Evolutionary conservation across 2,888 invertebrate species (phyloP).

Genomic region (Drosophila planitibia): DNA sequence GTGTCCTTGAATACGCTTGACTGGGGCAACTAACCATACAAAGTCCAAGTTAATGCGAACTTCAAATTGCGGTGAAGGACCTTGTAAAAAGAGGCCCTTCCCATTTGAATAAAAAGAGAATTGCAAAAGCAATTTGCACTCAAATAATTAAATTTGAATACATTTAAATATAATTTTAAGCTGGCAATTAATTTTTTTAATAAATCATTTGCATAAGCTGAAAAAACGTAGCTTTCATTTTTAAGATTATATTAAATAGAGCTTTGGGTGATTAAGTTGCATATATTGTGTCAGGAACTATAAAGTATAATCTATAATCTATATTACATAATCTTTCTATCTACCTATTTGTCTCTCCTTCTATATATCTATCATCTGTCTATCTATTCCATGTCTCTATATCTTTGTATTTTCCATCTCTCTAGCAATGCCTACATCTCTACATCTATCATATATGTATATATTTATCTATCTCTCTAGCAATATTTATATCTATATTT

Average conservation of each 20-base stretch:
- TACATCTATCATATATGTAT: background rate
- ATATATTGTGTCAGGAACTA: background rate
- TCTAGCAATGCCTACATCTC: background rate
- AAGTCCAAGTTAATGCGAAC: conserved; percentile 73
- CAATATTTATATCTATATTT: too few relatives aligned
- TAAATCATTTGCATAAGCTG: background rate
- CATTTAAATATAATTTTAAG: background rate
- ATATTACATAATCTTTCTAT: background rate
- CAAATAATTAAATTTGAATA: conserved; percentile 12
- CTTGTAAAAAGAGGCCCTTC: conserved; percentile 34
- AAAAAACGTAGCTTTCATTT: background rate
- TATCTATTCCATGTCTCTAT: background rate
- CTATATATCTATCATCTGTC: background rate
- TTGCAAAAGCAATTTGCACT: conserved; percentile 20
- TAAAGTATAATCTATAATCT: background rate
- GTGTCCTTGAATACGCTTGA: conserved; percentile 62
- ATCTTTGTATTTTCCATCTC: background rate
- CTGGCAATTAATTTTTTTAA: background rate
- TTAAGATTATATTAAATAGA: background rate
- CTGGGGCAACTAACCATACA: conserved; percentile 54
- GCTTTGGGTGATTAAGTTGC: background rate
- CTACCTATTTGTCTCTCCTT: background rate
- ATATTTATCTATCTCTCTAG: too few relatives aligned
- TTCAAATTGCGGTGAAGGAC: conserved; percentile 57
- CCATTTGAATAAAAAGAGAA: conserved; percentile 2